A percentile compares a stretch with the other conserved stretches of the same genome.
Evolutionary conservation across 92 coral and sea anemone genomes (phyloP).

Genomic region (Porites evermanni): DNA sequence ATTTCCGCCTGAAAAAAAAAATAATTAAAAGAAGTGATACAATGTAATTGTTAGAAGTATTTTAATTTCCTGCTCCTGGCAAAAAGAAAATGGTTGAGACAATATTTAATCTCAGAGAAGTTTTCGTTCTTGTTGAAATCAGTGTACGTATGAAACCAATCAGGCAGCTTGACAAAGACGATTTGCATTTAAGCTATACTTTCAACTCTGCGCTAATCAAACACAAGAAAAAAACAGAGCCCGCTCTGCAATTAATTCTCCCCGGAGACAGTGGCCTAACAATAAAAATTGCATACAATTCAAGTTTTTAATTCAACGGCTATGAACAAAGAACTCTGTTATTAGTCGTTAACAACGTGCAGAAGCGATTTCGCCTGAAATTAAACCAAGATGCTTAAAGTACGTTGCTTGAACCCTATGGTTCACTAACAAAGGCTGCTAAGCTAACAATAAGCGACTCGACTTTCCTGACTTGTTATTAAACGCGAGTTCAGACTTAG

Average conservation of each 20-base stretch:
- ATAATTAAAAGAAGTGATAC: neutral
- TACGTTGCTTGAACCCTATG: neutral
- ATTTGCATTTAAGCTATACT: neutral
- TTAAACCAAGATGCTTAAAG: neutral
- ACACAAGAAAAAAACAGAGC: neutral
- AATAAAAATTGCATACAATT: neutral
- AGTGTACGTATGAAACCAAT: too few relatives aligned
- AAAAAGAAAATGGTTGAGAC: too few relatives aligned
- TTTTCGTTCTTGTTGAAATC: neutral
- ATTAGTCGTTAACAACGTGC: neutral
- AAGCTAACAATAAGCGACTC: neutral
- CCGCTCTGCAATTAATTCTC: neutral
- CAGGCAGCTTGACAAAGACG: too few relatives aligned
- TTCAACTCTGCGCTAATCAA: neutral
- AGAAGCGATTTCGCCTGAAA: neutral
- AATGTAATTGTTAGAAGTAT: too few relatives aligned
- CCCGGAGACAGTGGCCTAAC: conserved; percentile 7
- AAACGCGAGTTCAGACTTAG: neutral
- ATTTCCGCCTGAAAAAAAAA: neutral
- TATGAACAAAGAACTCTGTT: neutral
- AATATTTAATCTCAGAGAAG: too few relatives aligned
- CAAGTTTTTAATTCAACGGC: neutral
- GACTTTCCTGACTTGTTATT: neutral
- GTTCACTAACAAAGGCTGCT: neutral
- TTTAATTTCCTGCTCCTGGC: too few relatives aligned